Conservation (phyloP, 2,888 invertebrate species). For the Campoplex nolae region DNA sequence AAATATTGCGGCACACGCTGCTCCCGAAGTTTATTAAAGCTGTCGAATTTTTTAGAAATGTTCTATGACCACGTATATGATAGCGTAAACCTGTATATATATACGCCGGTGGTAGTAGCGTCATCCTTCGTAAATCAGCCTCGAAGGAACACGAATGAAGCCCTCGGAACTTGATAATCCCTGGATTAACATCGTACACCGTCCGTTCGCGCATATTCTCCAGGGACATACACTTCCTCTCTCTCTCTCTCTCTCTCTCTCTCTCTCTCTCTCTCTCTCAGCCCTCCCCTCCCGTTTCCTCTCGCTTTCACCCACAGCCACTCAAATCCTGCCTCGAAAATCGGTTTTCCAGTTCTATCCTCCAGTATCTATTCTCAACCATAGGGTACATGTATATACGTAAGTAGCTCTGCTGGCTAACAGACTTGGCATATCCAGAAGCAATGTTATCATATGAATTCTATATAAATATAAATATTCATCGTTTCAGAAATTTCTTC, state of each 20-base stretch:
- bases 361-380: constrained; percentile 10
- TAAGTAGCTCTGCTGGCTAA: constrained; percentile 34
- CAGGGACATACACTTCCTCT: constrained; percentile 24
- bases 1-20: not conserved
- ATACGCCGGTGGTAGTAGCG: constrained; percentile 9
- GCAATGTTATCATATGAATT: constrained; percentile 6
- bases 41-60: not conserved
- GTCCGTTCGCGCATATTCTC: constrained; percentile 56
- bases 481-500: not conserved
- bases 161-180: constrained; percentile 65
- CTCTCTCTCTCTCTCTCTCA: constrained; percentile 27
- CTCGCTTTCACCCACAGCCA: constrained; percentile 15
- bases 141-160: constrained; percentile 58
- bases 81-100: constrained; percentile 1
- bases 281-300: constrained; percentile 1
- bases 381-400: not conserved
- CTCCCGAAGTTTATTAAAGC: not conserved
- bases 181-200: constrained; percentile 62
- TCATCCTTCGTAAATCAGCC: constrained; percentile 63
- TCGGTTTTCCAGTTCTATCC: constrained; percentile 48
- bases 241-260: constrained; percentile 1
- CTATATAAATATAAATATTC: not conserved
- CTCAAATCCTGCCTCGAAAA: constrained; percentile 45
- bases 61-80: not conserved
- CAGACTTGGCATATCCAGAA: not conserved